Conservation (phyloP, 2,888 invertebrate genomes). For the Lasioglossum lativentre region DNA sequence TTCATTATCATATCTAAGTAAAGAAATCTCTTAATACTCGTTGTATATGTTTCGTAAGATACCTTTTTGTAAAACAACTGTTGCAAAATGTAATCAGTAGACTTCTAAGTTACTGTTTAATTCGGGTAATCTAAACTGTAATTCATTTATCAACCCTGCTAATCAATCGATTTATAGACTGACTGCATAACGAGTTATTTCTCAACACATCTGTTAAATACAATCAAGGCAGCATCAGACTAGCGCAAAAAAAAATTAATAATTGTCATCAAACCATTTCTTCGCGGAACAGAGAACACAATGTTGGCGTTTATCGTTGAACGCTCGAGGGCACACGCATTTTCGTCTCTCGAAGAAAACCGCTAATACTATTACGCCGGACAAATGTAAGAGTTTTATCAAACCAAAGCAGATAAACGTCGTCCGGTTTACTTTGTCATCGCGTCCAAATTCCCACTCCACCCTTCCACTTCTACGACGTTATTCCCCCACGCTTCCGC, state of each 20-base stretch:
- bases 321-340: neutral
- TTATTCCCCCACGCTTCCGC: no score
- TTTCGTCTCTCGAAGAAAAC: constrained; percentile 12
- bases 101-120: no score
- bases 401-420: constrained; percentile 55
- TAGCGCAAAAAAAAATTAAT: neutral
- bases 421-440: constrained; percentile 65
- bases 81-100: neutral
- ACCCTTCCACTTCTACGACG: no score
- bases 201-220: neutral
- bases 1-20: neutral
- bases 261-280: neutral
- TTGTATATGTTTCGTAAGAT: neutral
- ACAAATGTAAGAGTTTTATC: constrained; percentile 47
- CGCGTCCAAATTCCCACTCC: constrained; percentile 39
- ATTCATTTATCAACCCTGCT: no score
- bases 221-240: neutral
- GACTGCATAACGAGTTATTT: neutral
- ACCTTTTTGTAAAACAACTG: neutral
- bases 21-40: neutral
- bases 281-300: neutral
- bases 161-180: no score
- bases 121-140: no score
- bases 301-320: neutral
- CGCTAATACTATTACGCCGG: neutral